These are phyloP conservation scores for Gnathonemus echidnorhynchus DNA, from an alignment of 2,113 vertebrate species.

Conservation along the genomic window DNA sequence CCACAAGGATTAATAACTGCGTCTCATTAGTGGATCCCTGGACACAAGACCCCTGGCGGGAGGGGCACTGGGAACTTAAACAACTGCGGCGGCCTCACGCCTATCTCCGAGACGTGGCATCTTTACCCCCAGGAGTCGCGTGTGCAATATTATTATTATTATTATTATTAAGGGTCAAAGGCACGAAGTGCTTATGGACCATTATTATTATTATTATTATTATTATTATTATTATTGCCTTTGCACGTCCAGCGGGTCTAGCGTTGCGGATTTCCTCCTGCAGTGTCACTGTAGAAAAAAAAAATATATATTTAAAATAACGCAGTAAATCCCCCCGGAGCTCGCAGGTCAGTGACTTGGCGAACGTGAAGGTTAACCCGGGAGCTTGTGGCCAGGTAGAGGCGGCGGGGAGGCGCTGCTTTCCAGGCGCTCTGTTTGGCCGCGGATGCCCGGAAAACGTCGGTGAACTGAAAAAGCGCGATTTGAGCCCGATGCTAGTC, in stretches of 20 bases:
- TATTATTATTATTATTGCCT: neutral
- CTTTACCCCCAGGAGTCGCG: neutral
- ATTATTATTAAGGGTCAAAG: neutral
- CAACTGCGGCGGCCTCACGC: constrained; percentile 37
- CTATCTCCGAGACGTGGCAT: neutral
- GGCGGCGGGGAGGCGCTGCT: neutral
- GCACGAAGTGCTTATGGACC: too few species aligned
- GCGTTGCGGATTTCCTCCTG: neutral
- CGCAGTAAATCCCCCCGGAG: neutral
- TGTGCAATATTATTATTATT: neutral
- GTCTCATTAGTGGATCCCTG: constrained; percentile 62
- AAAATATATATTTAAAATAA: neutral
- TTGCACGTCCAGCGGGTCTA: neutral
- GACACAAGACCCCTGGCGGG: constrained; percentile 49
- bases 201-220: neutral
- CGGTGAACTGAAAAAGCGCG: neutral
- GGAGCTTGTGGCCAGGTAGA: neutral
- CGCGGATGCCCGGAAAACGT: neutral
- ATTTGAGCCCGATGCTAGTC: neutral
- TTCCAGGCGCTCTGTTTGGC: neutral
- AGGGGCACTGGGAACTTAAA: constrained; percentile 56
- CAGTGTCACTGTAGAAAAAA: neutral
- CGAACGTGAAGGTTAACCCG: constrained; percentile 13
- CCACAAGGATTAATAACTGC: constrained; percentile 62
- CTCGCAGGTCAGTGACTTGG: constrained; percentile 16